Conservation (phyloP, 2,113 vertebrate species). For the Notothenia rossii region DNA sequence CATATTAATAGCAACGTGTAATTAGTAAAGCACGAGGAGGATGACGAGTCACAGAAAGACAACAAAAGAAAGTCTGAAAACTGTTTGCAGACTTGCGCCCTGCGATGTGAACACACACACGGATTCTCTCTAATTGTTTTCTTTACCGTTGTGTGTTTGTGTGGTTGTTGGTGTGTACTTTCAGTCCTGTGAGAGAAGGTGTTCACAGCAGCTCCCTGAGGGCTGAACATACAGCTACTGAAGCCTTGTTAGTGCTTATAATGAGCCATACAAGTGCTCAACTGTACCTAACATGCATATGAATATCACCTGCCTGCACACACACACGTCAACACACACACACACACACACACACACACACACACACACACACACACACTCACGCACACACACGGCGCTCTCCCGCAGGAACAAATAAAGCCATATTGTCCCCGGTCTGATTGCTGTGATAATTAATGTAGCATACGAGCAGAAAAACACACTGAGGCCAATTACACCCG, state of each 20-base stretch:
- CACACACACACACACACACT: no score
- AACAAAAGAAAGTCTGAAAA: slow-evolving; percentile 20
- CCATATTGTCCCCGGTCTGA: slow-evolving; percentile 76
- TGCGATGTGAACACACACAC: not conserved
- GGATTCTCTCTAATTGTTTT: slow-evolving; percentile 64
- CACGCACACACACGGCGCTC: slow-evolving; percentile 16
- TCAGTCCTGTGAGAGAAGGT: slow-evolving; percentile 57
- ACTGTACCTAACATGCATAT: slow-evolving; percentile 64
- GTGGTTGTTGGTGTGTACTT: slow-evolving; percentile 20
- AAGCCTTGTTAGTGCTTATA: slow-evolving; percentile 76
- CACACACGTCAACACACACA: slow-evolving; percentile 13
- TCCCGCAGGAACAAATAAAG: slow-evolving; percentile 74
- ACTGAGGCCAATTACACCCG: slow-evolving; percentile 68
- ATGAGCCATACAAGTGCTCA: slow-evolving; percentile 77
- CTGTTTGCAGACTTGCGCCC: slow-evolving; percentile 35
- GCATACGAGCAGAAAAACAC: slow-evolving; percentile 72
- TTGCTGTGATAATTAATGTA: slow-evolving; percentile 78
- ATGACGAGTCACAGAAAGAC: slow-evolving; percentile 4
- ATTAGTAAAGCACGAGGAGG: not conserved
- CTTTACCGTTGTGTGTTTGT: slow-evolving; percentile 11
- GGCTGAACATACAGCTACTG: slow-evolving; percentile 68
- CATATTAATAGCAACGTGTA: not conserved
- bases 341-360: no score
- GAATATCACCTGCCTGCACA: slow-evolving; percentile 63
- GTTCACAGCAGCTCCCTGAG: slow-evolving; percentile 56